Evolutionary conservation across 1,140 invertebrate species (phyloP), one percentile per base, ranked within the genome.

Genomic region (Dreissena polymorpha): DNA sequence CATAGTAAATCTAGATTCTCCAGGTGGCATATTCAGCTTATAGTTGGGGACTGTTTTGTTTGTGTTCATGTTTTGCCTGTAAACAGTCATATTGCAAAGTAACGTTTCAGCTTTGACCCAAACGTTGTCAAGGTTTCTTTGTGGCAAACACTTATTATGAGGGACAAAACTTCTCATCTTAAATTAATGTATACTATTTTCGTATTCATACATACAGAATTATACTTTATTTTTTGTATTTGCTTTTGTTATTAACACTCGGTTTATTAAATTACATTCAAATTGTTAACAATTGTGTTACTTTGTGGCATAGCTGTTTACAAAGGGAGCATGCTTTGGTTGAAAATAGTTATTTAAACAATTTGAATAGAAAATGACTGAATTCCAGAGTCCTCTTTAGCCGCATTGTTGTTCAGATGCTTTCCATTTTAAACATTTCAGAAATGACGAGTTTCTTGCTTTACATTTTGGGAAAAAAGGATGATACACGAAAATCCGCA

Each of bases 21-120:
- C 39, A 39, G 39, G 39, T 39, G 39, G 39, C 39, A 39, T 39
- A 39, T 39, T 39, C 57, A 60, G 57, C 16, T 18, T 18, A 60
- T 60, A 23, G 16, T 60, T 60, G 16, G 2, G 57, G 16, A 23
- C 57, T 60, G n/a, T 60, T 18, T 60, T 60, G 21, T 23, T 60
- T 18, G 57, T 18, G 3, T 60, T n/a, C 57, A 60, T 23, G 57
- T 60, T n/a, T 60, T n/a, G 57, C 16, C 65, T 78, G 76, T 78
- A 78, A 78, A 70, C 76, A 78, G 67, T 67, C 65, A 70, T 70
- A 78, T 78, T 78, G 68, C 76, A 78, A 78, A 78, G 76, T 78
- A 78, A 78, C 76, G 3, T 60, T 12, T 39, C 39, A 39, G 39
- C 39, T 5, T 39, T 39, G 39, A 39, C 39, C 39, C 39, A 39